Evolutionary conservation across 2,888 invertebrate species (phyloP).

Genomic region (Troides helena): DNA sequence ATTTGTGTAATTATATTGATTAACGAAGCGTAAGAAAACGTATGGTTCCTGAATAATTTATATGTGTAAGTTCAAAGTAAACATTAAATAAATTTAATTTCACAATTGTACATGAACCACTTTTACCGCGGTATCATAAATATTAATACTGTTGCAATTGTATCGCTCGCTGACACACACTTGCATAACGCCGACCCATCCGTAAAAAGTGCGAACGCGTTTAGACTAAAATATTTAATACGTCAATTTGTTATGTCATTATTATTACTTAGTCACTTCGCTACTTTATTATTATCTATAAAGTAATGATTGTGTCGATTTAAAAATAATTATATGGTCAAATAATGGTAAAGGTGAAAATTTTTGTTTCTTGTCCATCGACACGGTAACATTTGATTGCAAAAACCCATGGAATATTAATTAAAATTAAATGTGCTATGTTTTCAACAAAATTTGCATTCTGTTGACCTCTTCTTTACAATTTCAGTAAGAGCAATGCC

Average conservation of each 20-base stretch:
- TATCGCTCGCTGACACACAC: constrained; percentile 2
- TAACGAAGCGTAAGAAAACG: neutral
- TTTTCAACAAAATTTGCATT: neutral
- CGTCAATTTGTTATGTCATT: constrained; percentile 38
- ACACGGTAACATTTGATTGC: neutral
- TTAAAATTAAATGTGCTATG: neutral
- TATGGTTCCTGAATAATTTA: neutral
- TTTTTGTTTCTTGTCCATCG: neutral
- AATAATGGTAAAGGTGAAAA: neutral
- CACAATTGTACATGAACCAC: neutral
- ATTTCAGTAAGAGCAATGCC: constrained; percentile 67
- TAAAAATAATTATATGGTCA: neutral
- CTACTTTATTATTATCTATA: neutral
- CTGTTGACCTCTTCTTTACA: constrained; percentile 12
- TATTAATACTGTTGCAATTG: constrained; percentile 11
- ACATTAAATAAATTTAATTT: neutral
- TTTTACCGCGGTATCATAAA: neutral
- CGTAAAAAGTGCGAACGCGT: constrained; percentile 38
- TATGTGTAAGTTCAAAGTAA: neutral
- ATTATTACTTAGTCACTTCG: constrained; percentile 36
- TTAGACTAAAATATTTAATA: constrained; percentile 34
- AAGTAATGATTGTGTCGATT: neutral
- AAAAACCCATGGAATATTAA: neutral
- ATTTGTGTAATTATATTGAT: no score
- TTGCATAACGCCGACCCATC: constrained; percentile 29